Conservation (phyloP, 2,888 invertebrate species). For the Drymonia ruficornis region DNA sequence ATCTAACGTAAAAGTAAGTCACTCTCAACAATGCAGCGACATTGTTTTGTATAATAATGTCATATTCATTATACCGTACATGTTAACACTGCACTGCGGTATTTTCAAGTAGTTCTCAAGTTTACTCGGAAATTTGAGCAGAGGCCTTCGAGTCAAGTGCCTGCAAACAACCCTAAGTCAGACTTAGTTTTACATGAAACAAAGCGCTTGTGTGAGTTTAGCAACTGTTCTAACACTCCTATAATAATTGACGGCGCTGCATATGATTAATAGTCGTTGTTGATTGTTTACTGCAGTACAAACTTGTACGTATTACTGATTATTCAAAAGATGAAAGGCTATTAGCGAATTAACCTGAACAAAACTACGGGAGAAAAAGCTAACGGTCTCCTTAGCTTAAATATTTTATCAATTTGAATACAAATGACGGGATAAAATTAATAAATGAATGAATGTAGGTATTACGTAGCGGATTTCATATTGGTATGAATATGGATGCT, state of each 20-base stretch:
- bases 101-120: slow-evolving; percentile 39
- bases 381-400: neutral
- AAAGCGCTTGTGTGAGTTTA: slow-evolving; percentile 49
- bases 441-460: too few relatives aligned
- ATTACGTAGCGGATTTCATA: neutral
- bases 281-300: neutral
- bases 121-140: slow-evolving; percentile 45
- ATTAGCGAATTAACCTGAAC: too few relatives aligned
- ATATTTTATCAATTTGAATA: slow-evolving; percentile 10
- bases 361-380: too few relatives aligned
- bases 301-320: neutral
- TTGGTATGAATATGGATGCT: neutral
- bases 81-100: slow-evolving; percentile 44
- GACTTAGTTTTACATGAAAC: slow-evolving; percentile 48
- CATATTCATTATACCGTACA: slow-evolving; percentile 1
- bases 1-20: too few relatives aligned
- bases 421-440: neutral
- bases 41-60: neutral
- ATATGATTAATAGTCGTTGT: slow-evolving; percentile 6
- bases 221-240: slow-evolving; percentile 31
- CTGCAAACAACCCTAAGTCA: slow-evolving; percentile 44
- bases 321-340: neutral
- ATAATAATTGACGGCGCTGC: slow-evolving; percentile 11
- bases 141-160: slow-evolving; percentile 43
- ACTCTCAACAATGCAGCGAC: neutral